Evolutionary conservation across 2,797 vertebrate species (phyloP).

Genomic region (Gallirallus australis): DNA sequence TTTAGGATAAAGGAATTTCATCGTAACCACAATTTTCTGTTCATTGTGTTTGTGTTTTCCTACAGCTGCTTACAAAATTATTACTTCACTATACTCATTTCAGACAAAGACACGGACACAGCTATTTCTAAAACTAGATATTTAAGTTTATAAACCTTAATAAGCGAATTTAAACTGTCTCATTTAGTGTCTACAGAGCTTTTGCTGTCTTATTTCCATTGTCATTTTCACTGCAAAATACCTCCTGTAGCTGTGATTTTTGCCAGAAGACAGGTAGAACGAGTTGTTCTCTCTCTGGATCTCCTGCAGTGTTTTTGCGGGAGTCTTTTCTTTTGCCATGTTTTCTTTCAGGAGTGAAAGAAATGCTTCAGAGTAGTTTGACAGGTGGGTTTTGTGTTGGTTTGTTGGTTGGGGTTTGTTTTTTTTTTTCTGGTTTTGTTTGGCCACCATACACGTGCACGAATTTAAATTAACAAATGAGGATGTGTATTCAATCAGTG

Average conservation of each 20-base stretch:
- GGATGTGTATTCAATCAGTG: neutral
- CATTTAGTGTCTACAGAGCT: neutral
- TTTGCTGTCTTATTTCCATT: neutral
- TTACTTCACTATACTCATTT: neutral
- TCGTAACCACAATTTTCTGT: neutral
- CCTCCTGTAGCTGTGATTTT: neutral
- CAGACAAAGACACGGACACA: neutral
- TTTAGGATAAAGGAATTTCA: neutral
- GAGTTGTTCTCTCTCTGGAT: neutral
- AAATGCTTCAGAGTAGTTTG: neutral
- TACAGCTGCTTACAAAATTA: neutral
- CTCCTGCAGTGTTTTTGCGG: neutral
- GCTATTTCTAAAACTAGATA: neutral
- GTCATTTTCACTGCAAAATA: neutral
- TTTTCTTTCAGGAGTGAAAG: slow-evolving; percentile 7
- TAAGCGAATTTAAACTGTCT: neutral
- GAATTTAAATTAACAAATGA: neutral
- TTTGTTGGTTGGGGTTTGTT: neutral
- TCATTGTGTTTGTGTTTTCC: neutral
- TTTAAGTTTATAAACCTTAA: neutral
- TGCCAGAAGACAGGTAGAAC: neutral
- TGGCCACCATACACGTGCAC: neutral
- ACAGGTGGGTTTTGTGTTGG: neutral
- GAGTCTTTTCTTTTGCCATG: neutral
- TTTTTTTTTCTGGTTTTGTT: neutral